Evolutionary conservation across 2,797 vertebrate species (phyloP), one percentile per base, ranked within the genome.

Genomic region (Phataginus tetradactyla): DNA sequence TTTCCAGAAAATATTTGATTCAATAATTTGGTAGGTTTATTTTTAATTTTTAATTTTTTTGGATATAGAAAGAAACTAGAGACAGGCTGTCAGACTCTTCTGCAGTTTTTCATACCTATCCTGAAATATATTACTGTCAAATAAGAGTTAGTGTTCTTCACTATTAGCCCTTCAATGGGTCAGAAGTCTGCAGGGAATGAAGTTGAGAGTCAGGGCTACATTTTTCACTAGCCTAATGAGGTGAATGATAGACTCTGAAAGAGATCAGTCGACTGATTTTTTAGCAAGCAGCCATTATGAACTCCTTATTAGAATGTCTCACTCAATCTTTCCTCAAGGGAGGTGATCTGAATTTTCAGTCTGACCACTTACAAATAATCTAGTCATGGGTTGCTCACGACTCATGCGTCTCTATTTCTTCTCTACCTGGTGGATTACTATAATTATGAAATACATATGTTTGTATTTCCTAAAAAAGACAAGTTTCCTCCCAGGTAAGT

Each of bases 201-300:
- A 86, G 71, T 4, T 86, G 95, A 93, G 93, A 92, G 92, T 72
- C 49, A 29, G 32, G 32, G 94, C 84, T 98, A 96, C 78, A 91
- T 95, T 97, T 96, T 89, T 97, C 94, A 72, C 64, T 64, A 1
- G 10, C 88, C 96, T 98, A 98, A 98, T 97, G 97, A 98, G 72
- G 92, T 97, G 96, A 90, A 45, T 51, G 94, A 96, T 88, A 87
- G 94, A 93, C 86, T 96, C 88, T 75, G 85, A 93, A 91, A 96
- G 93, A 97, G 86, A 94, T 45, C 69, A 63, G 89, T 96, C n/a
- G 86, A 96, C 94, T 96, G 97, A 97, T 97, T 97, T 96, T 96
- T 86, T 96, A 97, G 96, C 93, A 89, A 97, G 86, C 53, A 96
- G 92, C 95, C 88, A 53, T 69, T 80, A 86, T 2, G 55, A 97